Base-by-base conservation (phyloP, 2,888 invertebrate species). In the Drepana falcataria region DNA sequence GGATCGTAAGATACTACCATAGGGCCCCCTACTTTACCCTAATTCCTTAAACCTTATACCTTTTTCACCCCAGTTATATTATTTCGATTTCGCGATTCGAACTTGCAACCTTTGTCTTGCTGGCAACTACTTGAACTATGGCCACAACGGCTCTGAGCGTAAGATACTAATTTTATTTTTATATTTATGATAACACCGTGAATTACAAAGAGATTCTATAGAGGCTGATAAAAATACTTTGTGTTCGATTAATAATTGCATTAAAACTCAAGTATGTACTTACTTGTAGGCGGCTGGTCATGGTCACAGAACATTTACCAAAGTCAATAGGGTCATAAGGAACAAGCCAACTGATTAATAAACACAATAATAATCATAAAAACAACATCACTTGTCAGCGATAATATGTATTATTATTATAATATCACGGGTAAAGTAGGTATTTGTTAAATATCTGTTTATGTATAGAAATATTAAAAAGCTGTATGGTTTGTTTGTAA, bases 241-340 rank as follows among this genome's bases (percentile, higher is more conserved):
- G 21, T 21, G 21, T 21, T 21, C 21, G 21, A 21, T 21, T 21
- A 21, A 21, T 21, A 21, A 21, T 21, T 9, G 51, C 59, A 59
- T 56, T 55, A 54, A 53, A 61, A 55, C 40, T 37, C 37, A 37
- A 37, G 5, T 48, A 47, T 59, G 51, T 65, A 56, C 56, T 57
- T 60, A 62, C 58, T 47, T 59, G 54, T 54, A 59, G 63, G 53
- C 56, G 58, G 53, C 59, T 56, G 66, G 66, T 71, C 67, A 69
- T 58, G 69, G 69, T 47, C 67, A 56, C 44, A 55, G 53, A 54
- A 57, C 54, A 52, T 59, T 44, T 54, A 53, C 65, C 66, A 66
- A 68, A 69, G 67, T 65, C 66, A 63, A 55, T 64, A 66, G 54
- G 61, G 60, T 65, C 65, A 69, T 70, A 68, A 71, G 68, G 67